Percentiles rank a stretch among this genome's conserved stretches.
phyloP scores from a whole-genome alignment of 2,113 vertebrate genomes.

The Sinocyclocheilus grahami region DNA sequence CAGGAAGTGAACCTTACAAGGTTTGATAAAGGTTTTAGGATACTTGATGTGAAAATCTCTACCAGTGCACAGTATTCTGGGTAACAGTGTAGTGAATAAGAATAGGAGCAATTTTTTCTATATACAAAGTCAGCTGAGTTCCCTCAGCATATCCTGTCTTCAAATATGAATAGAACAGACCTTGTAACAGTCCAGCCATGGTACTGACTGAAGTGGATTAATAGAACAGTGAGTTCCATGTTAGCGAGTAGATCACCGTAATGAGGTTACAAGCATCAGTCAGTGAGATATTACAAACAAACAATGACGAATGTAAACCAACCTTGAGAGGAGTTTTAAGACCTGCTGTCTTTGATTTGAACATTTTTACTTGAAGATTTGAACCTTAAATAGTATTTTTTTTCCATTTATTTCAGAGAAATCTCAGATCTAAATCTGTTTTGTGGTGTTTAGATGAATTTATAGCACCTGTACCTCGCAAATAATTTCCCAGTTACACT shows the following conservation, averaged over 20 bases:
- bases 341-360: slow-evolving; percentile 10
- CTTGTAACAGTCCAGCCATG: slow-evolving; percentile 65
- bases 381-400: slow-evolving; percentile 36
- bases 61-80: background rate
- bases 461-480: slow-evolving; percentile 71
- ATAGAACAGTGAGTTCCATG: slow-evolving; percentile 30
- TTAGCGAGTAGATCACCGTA: background rate
- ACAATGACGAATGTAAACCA: slow-evolving; percentile 18
- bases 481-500: slow-evolving; percentile 66
- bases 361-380: slow-evolving; percentile 30
- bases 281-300: slow-evolving; percentile 32
- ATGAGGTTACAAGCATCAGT: slow-evolving; percentile 22
- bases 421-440: slow-evolving; percentile 45
- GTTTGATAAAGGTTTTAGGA: slow-evolving; percentile 52
- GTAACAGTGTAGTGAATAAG: background rate
- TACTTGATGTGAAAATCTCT: background rate
- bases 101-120: background rate
- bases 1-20: slow-evolving; percentile 68
- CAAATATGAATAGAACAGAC: slow-evolving; percentile 52
- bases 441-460: slow-evolving; percentile 47
- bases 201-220: slow-evolving; percentile 60
- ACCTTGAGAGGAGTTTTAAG: slow-evolving; percentile 39
- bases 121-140: background rate
- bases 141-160: background rate
- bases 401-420: slow-evolving; percentile 32